Evolutionary conservation across 2,888 invertebrate species (phyloP), one percentile per base, ranked within the genome.

Genomic region (Glomeris marginata): DNA sequence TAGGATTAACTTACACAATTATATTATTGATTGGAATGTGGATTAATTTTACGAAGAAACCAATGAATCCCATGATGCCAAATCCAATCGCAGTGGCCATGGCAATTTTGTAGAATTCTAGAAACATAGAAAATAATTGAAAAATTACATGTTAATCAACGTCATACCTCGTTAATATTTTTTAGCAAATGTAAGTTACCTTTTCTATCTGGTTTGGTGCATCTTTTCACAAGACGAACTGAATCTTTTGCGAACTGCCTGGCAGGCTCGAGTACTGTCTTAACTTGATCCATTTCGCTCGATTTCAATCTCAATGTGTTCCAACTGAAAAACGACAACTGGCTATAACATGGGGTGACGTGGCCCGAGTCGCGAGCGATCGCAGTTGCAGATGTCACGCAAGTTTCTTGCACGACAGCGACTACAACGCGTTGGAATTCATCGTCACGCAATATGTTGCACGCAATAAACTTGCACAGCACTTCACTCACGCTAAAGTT

Each of bases 1-100:
- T 45, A n/a, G n/a, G n/a, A 3, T 22, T 22, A 37, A 54, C 52
- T 52, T 54, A 54, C 51, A 61, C 60, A 55, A 61, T 61, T 42
- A 61, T 61, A 51, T 61, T 61, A 44, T 91, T 91, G 72, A 98
- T 98, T 58, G 98, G 98, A 70, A 98, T 98, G 71, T 98, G 98
- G 71, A 98, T 98, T 60, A 98, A 76, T 73, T 99, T 99, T 36
- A 98, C 98, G 62, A 98, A 98, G 76, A 98, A 98, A 61, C 98
- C 98, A 66, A 98, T 98, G 73, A 98, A 98, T 51, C 98, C 98
- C 98, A 98, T 98, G 69, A 98, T 95, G 69, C 91, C 94, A 75
- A 98, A 98, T 51, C 98, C 98, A 64, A 98, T 94, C 3, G 97
- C 97, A 53, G 98, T 98, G 50, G 98, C 98, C 60, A 97, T 85